phyloP scores from a whole-genome alignment of 2,797 vertebrate genomes.

The Propithecus perrieri region DNA sequence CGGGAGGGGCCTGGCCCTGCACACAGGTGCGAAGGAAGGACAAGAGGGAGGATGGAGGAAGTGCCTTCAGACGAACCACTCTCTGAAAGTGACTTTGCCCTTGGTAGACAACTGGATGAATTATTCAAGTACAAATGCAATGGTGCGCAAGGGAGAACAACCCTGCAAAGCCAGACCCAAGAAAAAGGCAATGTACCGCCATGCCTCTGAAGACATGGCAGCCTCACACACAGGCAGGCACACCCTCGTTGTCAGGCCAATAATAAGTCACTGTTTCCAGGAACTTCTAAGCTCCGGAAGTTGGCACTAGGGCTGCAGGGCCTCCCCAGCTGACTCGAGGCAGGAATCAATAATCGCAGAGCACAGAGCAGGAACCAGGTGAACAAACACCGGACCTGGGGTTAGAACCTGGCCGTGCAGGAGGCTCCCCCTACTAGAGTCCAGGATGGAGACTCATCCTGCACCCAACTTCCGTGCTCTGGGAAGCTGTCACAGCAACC shows the following conservation, averaged over 20 bases:
- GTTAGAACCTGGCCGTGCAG: background rate
- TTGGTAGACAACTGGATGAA: background rate
- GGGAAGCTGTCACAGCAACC: background rate
- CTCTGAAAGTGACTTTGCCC: background rate
- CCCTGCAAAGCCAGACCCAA: background rate
- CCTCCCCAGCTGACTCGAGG: background rate
- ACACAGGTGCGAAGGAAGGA: background rate
- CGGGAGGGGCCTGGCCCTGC: background rate
- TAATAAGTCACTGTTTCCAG: constrained; percentile 59
- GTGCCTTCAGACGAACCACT: background rate
- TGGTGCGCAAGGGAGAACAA: background rate
- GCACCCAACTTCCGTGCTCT: background rate
- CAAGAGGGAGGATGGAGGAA: too few species aligned
- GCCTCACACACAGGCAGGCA: background rate
- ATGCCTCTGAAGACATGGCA: background rate
- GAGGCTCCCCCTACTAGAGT: background rate
- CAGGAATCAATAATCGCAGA: background rate
- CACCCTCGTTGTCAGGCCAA: background rate
- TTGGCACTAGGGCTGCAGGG: background rate
- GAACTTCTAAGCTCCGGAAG: constrained; percentile 34
- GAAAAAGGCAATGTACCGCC: background rate
- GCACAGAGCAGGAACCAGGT: background rate
- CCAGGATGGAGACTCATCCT: background rate
- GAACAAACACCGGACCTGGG: constrained; percentile 8
- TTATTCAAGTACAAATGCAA: background rate